phyloP scores from a whole-genome alignment of 2,113 vertebrate genomes.

The Carollia perspicillata region DNA sequence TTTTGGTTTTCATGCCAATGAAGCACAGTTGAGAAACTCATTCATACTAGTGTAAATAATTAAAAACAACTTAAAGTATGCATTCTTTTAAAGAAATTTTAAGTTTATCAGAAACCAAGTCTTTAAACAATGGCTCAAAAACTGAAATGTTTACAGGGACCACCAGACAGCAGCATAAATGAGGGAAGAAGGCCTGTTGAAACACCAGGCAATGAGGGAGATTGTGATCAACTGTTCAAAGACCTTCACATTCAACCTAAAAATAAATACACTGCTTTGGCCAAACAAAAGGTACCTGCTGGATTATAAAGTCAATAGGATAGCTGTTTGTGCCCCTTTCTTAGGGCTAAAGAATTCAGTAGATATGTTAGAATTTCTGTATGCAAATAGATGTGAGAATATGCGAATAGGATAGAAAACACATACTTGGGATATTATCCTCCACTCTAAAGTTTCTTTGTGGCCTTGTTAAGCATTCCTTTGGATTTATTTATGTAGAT shows the following conservation, averaged over 20 bases:
- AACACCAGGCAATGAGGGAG: neutral
- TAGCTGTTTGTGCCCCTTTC: neutral
- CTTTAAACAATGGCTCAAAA: conserved; percentile 11
- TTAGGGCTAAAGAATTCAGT: neutral
- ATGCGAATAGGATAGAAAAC: neutral
- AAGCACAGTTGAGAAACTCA: conserved; percentile 8
- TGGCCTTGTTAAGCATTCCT: neutral
- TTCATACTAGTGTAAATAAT: neutral
- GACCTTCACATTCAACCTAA: neutral
- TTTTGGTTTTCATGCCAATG: neutral
- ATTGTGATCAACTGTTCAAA: neutral
- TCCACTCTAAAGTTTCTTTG: neutral
- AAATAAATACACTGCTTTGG: neutral
- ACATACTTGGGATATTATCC: neutral
- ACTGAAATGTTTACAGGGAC: neutral
- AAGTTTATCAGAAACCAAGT: neutral
- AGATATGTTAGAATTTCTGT: conserved; percentile 25
- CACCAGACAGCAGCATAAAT: neutral
- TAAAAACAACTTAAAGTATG: neutral
- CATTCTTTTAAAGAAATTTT: conserved; percentile 2
- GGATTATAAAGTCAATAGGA: neutral
- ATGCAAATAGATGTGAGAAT: neutral
- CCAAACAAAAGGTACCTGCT: neutral
- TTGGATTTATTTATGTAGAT: neutral
- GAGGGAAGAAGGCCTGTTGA: neutral